A percentile compares a stretch with the other conserved stretches of the same genome.
phyloP scores from a whole-genome alignment of 2,113 vertebrate genomes.

The Catharus bicknelli region DNA sequence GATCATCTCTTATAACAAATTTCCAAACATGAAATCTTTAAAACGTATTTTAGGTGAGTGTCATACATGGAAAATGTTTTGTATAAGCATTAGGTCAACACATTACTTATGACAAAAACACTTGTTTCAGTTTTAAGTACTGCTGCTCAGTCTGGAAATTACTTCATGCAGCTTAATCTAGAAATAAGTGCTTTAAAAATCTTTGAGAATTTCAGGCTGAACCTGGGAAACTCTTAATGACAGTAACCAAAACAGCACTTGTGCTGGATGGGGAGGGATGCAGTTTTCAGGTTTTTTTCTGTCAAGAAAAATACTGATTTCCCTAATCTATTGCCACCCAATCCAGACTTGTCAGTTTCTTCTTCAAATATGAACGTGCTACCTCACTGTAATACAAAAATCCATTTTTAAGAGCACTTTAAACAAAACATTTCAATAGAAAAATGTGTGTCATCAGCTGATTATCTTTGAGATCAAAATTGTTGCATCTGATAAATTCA shows the following conservation, averaged over 20 bases:
- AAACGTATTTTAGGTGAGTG: neutral
- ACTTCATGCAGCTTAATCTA: neutral
- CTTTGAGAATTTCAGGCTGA: neutral
- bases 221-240: neutral
- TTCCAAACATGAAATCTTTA: neutral
- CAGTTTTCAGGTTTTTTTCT: neutral
- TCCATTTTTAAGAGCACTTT: neutral
- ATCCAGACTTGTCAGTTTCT: neutral
- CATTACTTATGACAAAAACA: slow-evolving; percentile 29
- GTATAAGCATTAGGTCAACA: slow-evolving; percentile 20
- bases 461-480: neutral
- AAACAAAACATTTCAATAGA: neutral
- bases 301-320: neutral
- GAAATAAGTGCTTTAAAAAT: slow-evolving; percentile 9
- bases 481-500: neutral
- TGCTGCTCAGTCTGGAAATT: slow-evolving; percentile 29
- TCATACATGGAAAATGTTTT: slow-evolving; percentile 27
- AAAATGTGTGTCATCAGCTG: neutral
- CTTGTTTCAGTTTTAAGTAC: slow-evolving; percentile 53
- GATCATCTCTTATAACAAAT: neutral
- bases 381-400: neutral
- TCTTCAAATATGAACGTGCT: neutral
- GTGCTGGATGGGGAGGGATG: neutral
- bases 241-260: neutral
- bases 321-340: neutral